A percentile compares a stretch with the other conserved stretches of the same genome.
These are phyloP conservation scores for Tyto alba DNA, from an alignment of 2,113 vertebrate genomes.

Conservation along the genomic window DNA sequence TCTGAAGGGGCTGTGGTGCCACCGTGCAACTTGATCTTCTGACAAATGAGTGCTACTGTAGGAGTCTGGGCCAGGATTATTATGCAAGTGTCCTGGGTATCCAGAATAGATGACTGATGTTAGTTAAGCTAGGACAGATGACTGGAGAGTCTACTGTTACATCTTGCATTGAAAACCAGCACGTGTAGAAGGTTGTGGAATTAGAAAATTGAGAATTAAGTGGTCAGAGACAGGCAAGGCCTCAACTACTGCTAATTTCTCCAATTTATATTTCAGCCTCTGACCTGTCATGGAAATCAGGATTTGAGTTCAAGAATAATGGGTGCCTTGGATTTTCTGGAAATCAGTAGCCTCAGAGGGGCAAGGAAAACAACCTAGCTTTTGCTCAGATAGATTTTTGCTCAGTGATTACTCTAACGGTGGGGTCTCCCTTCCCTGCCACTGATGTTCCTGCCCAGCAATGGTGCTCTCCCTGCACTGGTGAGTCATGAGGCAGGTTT, in stretches of 20 bases:
- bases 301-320: neutral
- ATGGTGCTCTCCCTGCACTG: neutral
- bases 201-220: neutral
- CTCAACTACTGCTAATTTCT: neutral
- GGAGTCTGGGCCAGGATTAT: neutral
- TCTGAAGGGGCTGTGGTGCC: neutral
- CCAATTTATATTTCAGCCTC: neutral
- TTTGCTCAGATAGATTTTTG: neutral
- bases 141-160: neutral
- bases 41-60: neutral
- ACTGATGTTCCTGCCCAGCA: neutral
- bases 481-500: neutral
- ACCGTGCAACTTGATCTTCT: neutral
- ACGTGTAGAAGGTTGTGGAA: neutral
- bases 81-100: neutral
- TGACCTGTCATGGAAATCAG: neutral
- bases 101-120: neutral
- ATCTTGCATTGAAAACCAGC: neutral
- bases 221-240: neutral
- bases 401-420: neutral
- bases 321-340: neutral
- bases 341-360: neutral
- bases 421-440: neutral
- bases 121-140: neutral
- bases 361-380: neutral